Evolutionary conservation across 2,888 invertebrate genomes (phyloP).

Genomic region (Azorinus chamasolen): DNA sequence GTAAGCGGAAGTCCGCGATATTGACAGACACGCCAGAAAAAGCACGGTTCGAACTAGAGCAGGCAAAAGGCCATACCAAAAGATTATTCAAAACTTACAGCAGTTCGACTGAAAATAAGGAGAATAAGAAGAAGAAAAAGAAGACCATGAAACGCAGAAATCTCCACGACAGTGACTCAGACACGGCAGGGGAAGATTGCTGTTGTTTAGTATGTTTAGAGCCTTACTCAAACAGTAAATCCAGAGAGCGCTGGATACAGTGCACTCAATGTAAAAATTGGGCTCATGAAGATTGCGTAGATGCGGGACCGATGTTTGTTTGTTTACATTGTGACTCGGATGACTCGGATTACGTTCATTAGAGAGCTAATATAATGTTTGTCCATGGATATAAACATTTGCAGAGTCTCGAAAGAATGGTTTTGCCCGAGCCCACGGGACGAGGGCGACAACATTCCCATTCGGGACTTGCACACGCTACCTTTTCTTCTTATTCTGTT

Average conservation of each 20-base stretch:
- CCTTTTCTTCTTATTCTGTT: too few species aligned
- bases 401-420: too few species aligned
- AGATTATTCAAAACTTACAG: too few species aligned
- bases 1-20: slow-evolving; percentile 1
- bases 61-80: neutral
- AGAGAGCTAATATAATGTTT: neutral
- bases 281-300: slow-evolving; percentile 19
- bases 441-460: too few species aligned
- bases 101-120: too few species aligned
- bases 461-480: too few species aligned
- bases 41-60: slow-evolving; percentile 6
- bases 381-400: too few species aligned
- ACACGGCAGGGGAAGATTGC: slow-evolving; percentile 18
- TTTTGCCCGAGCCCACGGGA: too few species aligned
- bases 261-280: slow-evolving; percentile 7
- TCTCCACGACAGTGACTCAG: neutral
- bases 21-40: too few species aligned
- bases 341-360: slow-evolving; percentile 4
- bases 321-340: slow-evolving; percentile 25
- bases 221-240: slow-evolving; percentile 12
- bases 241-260: slow-evolving; percentile 10
- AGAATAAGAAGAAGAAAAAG: neutral
- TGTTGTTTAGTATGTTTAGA: slow-evolving; percentile 17
- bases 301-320: neutral
- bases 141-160: neutral